Evolutionary conservation across 2,797 vertebrate genomes (phyloP), one percentile per base, ranked within the genome.

Genomic region (Champsocephalus esox): DNA sequence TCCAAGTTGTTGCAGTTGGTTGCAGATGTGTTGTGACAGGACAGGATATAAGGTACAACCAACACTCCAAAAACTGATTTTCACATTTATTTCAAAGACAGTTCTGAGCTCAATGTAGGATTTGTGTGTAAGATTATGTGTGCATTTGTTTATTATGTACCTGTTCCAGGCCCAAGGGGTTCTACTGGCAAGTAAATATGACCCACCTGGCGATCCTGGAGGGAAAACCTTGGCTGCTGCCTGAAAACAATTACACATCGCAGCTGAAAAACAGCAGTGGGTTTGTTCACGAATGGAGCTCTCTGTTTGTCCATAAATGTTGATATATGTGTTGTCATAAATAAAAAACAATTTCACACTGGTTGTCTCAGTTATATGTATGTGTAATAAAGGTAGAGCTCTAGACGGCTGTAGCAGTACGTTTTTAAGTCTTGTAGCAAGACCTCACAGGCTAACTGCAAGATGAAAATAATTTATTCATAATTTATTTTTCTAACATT

Each of bases 181-280:
- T 68, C 64, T 50, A 60, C 62, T 79, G 75, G 85, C 2, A 55
- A 84, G 83, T 86, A 82, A 88, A 92, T 88, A 68, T 54, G 81
- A 93, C 91, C 78, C 92, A 93, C 86, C 88, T 93, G 89, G 66
- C 86, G 64, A 71, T 81, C 43, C 80, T 74, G 52, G 32, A 81
- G 69, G 70, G 50, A 70, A 79, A 77, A 69, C 19, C 64, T 67
- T 74, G 80, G 64, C 83, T 71, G 67, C 67, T 65, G 48, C 50
- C 82, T 84, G 60, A 82, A 70, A 82, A 77, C 73, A 81, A 62
- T 77, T 82, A 67, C 61, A 81, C 80, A 78, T 49, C 65, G 32
- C 70, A 49, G 73, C 86, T 55, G 49, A 69, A 61, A 55, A 82
- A 56, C 73, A 75, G 64, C 11, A 60, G 58, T 32, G 71, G 57